Evolutionary conservation across 2,113 vertebrate genomes (phyloP), one percentile per base, ranked within the genome.

Genomic region (Columba livia): DNA sequence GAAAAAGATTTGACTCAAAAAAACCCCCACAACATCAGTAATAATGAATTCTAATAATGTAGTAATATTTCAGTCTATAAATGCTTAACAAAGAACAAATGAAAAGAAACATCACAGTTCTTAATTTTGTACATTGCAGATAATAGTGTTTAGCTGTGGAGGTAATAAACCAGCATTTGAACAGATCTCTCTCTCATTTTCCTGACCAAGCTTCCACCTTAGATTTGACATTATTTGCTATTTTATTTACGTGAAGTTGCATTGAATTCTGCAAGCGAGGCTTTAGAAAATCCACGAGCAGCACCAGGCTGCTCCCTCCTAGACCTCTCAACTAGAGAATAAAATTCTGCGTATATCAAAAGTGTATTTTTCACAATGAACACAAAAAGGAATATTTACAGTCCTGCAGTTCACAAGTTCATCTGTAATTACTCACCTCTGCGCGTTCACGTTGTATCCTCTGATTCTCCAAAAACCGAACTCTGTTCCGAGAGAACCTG

Each of bases 401-500:
- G 50, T 5, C 31, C 72, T 51, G 79, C 28, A 73, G 28, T 15
- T 47, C 23, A n/a, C 7, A 4, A 54, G 51, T 17, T 74, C 57
- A 34, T 36, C 77, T 90, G 6, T 40, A 64, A 56, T 89, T 53
- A 96, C 97, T 97, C 93, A 98, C 98, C 88, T 93, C 91, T 53
- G 85, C 54, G 7, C 58, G 78, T 80, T 98, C 98, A 3, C 78
- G 86, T 14, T 93, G 80, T 72, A 96, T 97, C 64, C 91, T 93
- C 66, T 96, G 97, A 86, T 98, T 96, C 93, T 98, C 98, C 93
- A 97, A 53, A 75, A 98, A 96, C 7, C 98, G 97, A 62, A 98
- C 97, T 69, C 98, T 97, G 92, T 98, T 98, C 88, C 98, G 96
- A 73, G 96, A 96, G 90, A 98, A 98, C 95, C 98, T 98, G 95